Evolutionary conservation across 2,888 invertebrate genomes (phyloP).

Genomic region (Hydraecia micacea): DNA sequence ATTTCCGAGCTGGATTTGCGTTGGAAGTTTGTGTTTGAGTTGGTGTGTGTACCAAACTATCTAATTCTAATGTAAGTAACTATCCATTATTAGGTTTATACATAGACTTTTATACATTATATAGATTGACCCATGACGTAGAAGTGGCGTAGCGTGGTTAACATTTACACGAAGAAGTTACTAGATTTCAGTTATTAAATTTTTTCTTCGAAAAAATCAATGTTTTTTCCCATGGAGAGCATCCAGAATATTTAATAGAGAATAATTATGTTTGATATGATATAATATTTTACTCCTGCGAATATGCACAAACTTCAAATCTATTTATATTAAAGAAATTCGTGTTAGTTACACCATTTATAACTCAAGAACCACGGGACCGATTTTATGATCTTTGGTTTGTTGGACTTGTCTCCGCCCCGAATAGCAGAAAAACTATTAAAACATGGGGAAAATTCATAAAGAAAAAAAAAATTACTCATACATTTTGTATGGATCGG

Average conservation of each 20-base stretch:
- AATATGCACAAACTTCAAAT: neutral
- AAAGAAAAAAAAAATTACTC: too few species aligned
- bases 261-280: neutral
- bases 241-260: neutral
- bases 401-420: too few species aligned
- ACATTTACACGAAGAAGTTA: neutral
- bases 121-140: neutral
- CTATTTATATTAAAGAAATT: too few species aligned
- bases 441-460: too few species aligned
- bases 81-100: neutral
- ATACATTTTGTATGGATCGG: too few species aligned
- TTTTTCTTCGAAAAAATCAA: too few species aligned
- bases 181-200: too few species aligned
- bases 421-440: too few species aligned
- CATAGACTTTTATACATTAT: neutral
- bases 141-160: neutral
- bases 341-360: too few species aligned
- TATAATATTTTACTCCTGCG: neutral
- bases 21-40: slow-evolving; percentile 44
- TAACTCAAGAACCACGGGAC: too few species aligned
- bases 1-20: slow-evolving; percentile 23
- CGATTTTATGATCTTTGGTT: too few species aligned
- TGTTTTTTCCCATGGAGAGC: too few species aligned
- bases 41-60: neutral
- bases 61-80: neutral